These are phyloP conservation scores for Neolamprologus sp. DNA, from an alignment of 2,113 vertebrate species.

Conservation along the genomic window DNA sequence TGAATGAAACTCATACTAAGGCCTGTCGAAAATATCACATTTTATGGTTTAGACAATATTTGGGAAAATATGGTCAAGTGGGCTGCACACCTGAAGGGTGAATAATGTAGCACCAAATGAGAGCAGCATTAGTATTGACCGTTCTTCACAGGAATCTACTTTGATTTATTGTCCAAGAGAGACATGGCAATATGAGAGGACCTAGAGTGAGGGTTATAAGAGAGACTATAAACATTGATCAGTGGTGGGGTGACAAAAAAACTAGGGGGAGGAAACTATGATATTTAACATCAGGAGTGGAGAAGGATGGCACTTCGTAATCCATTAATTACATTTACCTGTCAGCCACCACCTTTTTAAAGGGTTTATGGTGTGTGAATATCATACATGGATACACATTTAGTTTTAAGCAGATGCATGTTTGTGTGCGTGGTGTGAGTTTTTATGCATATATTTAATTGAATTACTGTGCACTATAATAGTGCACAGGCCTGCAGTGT, in stretches of 20 bases:
- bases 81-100: neutral
- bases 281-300: neutral
- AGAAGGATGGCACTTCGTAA: neutral
- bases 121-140: conserved; percentile 13
- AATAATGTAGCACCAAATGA: neutral
- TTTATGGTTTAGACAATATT: neutral
- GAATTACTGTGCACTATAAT: neutral
- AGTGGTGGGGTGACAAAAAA: neutral
- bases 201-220: neutral
- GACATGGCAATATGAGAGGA: neutral
- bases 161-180: neutral
- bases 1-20: neutral
- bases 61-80: neutral
- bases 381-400: neutral
- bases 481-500: neutral
- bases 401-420: neutral
- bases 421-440: neutral
- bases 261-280: neutral
- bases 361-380: neutral
- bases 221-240: neutral
- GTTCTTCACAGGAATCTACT: neutral
- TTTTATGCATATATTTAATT: neutral
- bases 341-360: neutral
- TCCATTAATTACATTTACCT: neutral
- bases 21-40: neutral